Evolutionary conservation across 1,140 invertebrate genomes (phyloP).

Genomic region (Theocolax elegans): DNA sequence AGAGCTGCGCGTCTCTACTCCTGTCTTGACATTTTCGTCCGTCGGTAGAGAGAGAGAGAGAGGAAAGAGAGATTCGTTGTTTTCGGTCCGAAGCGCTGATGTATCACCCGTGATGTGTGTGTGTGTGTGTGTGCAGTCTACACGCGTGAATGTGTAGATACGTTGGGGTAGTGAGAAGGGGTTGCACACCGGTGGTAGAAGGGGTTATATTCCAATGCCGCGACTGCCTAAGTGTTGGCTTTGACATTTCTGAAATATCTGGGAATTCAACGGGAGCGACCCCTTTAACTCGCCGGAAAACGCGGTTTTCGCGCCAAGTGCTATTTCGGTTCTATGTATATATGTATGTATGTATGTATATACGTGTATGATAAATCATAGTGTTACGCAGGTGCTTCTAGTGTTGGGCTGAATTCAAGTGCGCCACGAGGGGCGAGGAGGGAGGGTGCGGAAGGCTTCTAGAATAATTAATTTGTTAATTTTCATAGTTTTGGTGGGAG

Average conservation of each 20-base stretch:
- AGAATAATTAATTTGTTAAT: no score
- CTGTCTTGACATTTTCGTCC: background rate
- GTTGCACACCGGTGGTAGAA: no score
- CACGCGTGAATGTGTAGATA: background rate
- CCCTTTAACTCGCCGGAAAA: background rate
- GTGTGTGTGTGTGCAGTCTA: no score
- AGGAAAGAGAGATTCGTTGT: background rate
- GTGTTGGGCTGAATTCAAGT: no score
- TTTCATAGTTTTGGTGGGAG: no score
- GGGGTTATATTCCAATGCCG: background rate
- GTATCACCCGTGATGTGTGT: no score
- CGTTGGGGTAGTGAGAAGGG: background rate
- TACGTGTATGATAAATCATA: no score
- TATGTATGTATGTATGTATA: background rate
- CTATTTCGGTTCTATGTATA: no score
- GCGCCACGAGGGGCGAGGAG: no score
- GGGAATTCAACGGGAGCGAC: background rate
- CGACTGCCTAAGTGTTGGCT: background rate
- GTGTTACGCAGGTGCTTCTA: no score
- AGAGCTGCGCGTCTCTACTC: background rate
- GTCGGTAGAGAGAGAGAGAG: background rate
- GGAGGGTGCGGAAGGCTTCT: no score
- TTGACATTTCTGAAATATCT: slow-evolving; percentile 19
- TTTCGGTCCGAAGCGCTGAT: background rate
- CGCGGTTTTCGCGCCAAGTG: background rate